Conservation (phyloP, 2,113 vertebrate species). For the Crotophaga sulcirostris region DNA sequence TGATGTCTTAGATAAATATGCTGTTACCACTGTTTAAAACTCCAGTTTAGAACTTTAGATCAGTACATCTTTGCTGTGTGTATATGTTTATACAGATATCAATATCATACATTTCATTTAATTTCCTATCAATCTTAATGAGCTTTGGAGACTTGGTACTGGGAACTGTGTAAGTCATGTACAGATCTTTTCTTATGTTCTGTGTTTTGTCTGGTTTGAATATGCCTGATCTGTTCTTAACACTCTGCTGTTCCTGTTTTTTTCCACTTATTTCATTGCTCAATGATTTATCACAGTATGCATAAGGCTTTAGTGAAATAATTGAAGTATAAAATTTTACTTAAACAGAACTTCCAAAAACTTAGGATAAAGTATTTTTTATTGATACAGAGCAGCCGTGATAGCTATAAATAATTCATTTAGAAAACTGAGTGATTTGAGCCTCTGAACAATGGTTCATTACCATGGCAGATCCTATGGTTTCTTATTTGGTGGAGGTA, state of each 20-base stretch:
- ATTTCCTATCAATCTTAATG: background rate
- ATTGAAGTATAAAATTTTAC: background rate
- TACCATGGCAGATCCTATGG: background rate
- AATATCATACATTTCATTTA: background rate
- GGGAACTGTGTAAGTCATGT: background rate
- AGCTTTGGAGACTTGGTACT: background rate
- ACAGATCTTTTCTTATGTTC: background rate
- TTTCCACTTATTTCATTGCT: background rate
- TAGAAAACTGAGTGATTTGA: background rate
- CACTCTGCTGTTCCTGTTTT: background rate
- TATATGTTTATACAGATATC: background rate
- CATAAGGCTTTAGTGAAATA: background rate
- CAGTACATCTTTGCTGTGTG: background rate
- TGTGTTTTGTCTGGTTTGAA: background rate
- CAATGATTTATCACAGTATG: background rate
- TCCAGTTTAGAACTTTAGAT: background rate
- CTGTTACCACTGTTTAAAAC: background rate
- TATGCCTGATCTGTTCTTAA: background rate
- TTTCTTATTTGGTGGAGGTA: background rate
- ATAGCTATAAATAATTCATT: background rate
- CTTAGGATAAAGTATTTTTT: background rate
- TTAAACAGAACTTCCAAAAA: background rate
- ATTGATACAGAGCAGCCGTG: background rate
- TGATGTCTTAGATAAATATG: background rate
- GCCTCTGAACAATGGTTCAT: background rate